Base-by-base conservation (phyloP, 2,113 vertebrate genomes). In the Pterophyllum scalare region DNA sequence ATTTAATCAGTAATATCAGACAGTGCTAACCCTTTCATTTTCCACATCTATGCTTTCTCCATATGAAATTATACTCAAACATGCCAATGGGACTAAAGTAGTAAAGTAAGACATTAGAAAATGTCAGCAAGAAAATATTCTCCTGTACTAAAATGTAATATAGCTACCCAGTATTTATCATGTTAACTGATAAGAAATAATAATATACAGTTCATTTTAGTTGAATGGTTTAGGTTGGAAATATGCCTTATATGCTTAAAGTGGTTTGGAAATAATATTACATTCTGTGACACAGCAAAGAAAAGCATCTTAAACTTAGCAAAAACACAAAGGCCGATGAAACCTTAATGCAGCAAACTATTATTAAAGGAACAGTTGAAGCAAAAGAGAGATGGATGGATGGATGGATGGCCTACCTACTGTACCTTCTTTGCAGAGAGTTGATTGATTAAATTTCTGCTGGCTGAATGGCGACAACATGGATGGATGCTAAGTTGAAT, bases 1-100 rank as follows among this genome's bases (percentile, higher is more conserved):
- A 82, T 82, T 78, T 67, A 78, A 75, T 85, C 56, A 78, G 49
- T 72, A 62, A 77, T 62, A 72, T 58, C 43, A 77, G 28, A 78
- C 35, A 62, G 49, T 0, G 3, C 35, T 52, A 83, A 78, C 62
- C 54, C 5, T 54, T 72, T 54, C 46, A 54, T 58, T 77, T 77
- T 24, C 2, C 43, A 67, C 12, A 5, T 60, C 24, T 79, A 6
- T 61, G 28, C 40, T 77, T 54, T 76, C 57, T 81, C 20, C 38
- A 28, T 46, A 26, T 52, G 26, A 80, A 67, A 38, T 43, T 24
- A 49, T 15, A 61, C 19, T 56, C 19, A n/a, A n/a, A 54, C 10
- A 33, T 72, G 11, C 52, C 26, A 33, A 19, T 13, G 65, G 31
- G 7, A 28, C 43, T 31, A 13, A 52, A 70, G 65, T 20, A 31